Evolutionary conservation across 2,888 invertebrate species (phyloP).

Genomic region (Eupsilia transversa): DNA sequence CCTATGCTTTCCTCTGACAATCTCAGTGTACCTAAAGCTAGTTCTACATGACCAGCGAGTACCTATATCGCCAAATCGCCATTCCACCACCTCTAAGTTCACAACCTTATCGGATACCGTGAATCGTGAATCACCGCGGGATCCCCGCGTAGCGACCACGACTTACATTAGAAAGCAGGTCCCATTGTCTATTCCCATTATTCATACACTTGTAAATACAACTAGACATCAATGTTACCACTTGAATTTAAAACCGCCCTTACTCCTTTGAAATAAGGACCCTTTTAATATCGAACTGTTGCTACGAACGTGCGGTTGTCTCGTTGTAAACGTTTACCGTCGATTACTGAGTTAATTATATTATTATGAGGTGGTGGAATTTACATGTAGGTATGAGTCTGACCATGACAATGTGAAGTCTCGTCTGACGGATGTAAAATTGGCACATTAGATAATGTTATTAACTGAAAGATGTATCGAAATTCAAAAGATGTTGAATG

Average conservation of each 20-base stretch:
- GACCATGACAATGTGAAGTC: slow-evolving; percentile 29
- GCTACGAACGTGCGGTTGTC: background rate
- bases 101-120: slow-evolving; percentile 8
- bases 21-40: too few relatives aligned
- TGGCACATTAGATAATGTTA: background rate
- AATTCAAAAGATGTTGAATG: background rate
- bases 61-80: slow-evolving; percentile 13
- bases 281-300: background rate
- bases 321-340: slow-evolving; percentile 22
- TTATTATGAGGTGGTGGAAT: slow-evolving; percentile 20
- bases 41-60: too few relatives aligned
- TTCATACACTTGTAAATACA: slow-evolving; percentile 51
- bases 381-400: slow-evolving; percentile 9
- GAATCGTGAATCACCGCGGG: slow-evolving; percentile 66
- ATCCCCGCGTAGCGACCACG: slow-evolving; percentile 47
- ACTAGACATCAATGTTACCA: slow-evolving; percentile 11
- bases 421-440: slow-evolving; percentile 36
- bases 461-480: background rate
- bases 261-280: background rate
- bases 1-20: too few relatives aligned
- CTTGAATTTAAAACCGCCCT: background rate
- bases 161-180: slow-evolving; percentile 66
- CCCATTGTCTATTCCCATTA: slow-evolving; percentile 56
- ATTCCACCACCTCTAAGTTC: slow-evolving; percentile 1
- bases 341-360: slow-evolving; percentile 41